A percentile compares a stretch with the other conserved stretches of the same genome.
Conservation (phyloP, 2,797 vertebrate species). For the Bradypodion ventrale region DNA sequence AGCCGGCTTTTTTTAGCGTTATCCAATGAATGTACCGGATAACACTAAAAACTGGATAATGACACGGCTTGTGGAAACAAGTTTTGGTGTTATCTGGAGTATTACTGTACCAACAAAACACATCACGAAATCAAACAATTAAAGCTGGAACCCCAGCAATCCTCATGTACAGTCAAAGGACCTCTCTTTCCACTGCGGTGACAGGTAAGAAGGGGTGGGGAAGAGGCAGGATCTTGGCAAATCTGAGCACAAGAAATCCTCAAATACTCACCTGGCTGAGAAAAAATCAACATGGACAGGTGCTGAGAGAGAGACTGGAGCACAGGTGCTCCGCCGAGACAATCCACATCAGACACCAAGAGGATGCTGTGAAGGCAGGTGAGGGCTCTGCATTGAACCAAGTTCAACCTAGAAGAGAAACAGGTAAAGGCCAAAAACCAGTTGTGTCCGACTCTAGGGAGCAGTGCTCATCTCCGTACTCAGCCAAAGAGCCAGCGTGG, state of each 20-base stretch:
- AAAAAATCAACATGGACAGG: constrained; percentile 87
- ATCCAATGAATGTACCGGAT: too few relatives aligned
- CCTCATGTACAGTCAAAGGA: too few relatives aligned
- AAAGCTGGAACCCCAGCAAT: not conserved
- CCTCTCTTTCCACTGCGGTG: not conserved
- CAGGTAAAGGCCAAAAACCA: too few relatives aligned
- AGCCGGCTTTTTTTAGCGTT: too few relatives aligned
- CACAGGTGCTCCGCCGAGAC: constrained; percentile 84
- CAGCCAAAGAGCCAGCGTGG: too few relatives aligned
- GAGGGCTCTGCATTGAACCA: constrained; percentile 89
- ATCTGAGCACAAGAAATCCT: not conserved
- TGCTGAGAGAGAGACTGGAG: constrained; percentile 89
- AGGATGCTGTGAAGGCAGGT: constrained; percentile 93
- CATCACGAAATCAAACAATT: not conserved
- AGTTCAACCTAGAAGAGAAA: constrained; percentile 81
- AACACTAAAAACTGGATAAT: too few relatives aligned
- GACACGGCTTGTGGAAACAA: too few relatives aligned
- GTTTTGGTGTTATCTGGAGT: too few relatives aligned
- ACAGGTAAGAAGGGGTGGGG: not conserved
- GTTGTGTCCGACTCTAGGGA: too few relatives aligned
- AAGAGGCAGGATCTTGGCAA: not conserved
- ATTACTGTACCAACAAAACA: too few relatives aligned
- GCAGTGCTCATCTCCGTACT: too few relatives aligned
- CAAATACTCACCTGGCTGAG: constrained; percentile 75
- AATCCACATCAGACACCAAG: constrained; percentile 86